Base-by-base conservation (phyloP, 2,888 invertebrate genomes). In the Nomada flava region DNA sequence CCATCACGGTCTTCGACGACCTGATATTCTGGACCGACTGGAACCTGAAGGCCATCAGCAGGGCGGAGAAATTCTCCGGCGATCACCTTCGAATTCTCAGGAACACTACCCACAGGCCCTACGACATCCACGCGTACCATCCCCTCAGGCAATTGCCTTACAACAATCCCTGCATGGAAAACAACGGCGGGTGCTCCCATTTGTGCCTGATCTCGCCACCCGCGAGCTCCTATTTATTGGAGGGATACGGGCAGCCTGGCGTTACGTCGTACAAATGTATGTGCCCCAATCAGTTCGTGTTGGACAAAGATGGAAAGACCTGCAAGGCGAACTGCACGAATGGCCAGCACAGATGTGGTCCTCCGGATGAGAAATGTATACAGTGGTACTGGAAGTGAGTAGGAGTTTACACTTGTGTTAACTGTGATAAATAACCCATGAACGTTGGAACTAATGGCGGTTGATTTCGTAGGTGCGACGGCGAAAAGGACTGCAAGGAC, bases 1-100 rank as follows among this genome's bases (percentile, higher is more conserved):
- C 99, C 0, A 94, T 99, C 62, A 96, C 97, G 13, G 95, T 99
- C 0, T 99, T 99, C 93, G 99, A 99, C 91, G 98, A 99, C 90
- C 96, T 95, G 89, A 95, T 98, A 26, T 99, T 97, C 94, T 99
- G 99, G 99, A 98, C 99, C 0, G 99, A 99, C 93, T 99, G 99
- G 99, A 99, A 99, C 93, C 94, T 98, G 68, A 98, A 98, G 93
- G 97, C 97, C 0, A 97, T 99, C 72, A 96, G 97, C 86, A 96
- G 97, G 88, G 98, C 99, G 0, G 97, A 98, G 91, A 99, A 99
- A 93, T 98, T 98, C 93, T 97, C 97, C 0, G 98, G 98, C 42
- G 95, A 95, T 85, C 96, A 97, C 88, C 94, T 97, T 72, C 95
- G 95, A 68, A 94, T 97, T 1, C 94, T 99, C 1, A 94, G 98